These are phyloP conservation scores for Leguminivora glycinivorella DNA, from an alignment of 1,140 invertebrate species.

Conservation along the genomic window DNA sequence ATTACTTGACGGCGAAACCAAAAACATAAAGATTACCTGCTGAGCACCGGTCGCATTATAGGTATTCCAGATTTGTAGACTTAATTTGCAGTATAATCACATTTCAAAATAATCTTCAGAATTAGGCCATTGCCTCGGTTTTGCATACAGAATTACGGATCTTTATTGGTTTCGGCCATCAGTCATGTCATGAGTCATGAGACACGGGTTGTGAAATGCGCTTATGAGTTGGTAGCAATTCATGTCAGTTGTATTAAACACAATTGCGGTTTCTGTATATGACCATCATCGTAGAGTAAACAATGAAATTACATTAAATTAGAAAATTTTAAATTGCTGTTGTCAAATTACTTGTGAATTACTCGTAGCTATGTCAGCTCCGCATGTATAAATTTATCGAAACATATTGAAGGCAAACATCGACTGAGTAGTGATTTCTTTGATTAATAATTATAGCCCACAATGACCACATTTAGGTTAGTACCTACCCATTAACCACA, in stretches of 20 bases:
- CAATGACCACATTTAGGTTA: too few species aligned
- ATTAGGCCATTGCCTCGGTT: conserved; percentile 6
- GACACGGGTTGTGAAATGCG: conserved; percentile 21
- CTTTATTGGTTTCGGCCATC: conserved; percentile 9
- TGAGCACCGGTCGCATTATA: too few species aligned
- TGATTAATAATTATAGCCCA: too few species aligned
- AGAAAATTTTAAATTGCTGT: background rate
- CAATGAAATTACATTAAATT: background rate
- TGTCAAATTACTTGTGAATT: background rate
- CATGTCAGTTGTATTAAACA: conserved; percentile 14
- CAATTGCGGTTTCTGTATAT: conserved; percentile 20
- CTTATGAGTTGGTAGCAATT: conserved; percentile 7
- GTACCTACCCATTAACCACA: too few species aligned
- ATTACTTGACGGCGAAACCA: too few species aligned
- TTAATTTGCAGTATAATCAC: too few species aligned
- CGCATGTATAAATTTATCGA: too few species aligned
- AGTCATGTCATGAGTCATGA: conserved; percentile 20
- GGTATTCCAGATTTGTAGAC: too few species aligned
- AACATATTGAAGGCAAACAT: too few species aligned
- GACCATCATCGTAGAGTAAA: background rate
- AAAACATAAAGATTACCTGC: too few species aligned
- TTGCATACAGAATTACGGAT: conserved; percentile 16
- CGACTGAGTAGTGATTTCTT: too few species aligned
- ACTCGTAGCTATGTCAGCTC: too few species aligned
- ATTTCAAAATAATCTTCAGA: background rate